Conservation (phyloP, 2,113 vertebrate species). For the Zosterops borbonicus region DNA sequence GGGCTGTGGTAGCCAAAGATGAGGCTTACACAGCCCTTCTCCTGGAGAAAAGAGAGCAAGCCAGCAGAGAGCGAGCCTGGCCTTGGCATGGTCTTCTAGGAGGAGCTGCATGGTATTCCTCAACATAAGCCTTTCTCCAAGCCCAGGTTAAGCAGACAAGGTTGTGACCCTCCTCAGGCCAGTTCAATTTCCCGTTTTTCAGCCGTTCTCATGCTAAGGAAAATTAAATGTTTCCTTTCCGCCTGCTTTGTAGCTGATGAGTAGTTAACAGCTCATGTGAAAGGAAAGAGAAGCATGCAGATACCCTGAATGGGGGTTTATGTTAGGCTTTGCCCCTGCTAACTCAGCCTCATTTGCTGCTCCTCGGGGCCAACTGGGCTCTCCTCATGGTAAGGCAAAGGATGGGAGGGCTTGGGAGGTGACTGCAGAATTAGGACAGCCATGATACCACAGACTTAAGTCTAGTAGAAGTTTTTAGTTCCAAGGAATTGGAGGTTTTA, state of each 20-base stretch:
- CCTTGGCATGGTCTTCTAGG: not conserved
- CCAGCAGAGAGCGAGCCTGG: not conserved
- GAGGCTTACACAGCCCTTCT: not conserved
- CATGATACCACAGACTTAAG: no score
- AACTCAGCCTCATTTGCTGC: not conserved
- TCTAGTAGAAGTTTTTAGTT: not conserved
- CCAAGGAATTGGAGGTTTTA: not conserved
- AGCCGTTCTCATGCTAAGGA: not conserved
- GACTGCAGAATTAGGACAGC: not conserved
- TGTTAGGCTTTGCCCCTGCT: not conserved
- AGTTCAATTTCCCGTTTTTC: not conserved
- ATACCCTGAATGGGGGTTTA: fast-evolving
- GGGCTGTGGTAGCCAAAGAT: not conserved
- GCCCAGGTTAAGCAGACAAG: not conserved
- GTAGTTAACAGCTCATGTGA: not conserved
- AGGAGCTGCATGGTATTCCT: not conserved
- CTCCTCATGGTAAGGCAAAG: not conserved
- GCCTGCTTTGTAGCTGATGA: not conserved
- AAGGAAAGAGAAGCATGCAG: not conserved
- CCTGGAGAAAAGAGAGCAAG: not conserved
- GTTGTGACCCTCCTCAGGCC: not conserved
- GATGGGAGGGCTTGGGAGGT: not conserved
- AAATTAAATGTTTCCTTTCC: not conserved
- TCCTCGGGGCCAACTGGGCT: fast-evolving
- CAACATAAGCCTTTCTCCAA: not conserved